Evolutionary conservation across 2,888 invertebrate species (phyloP), one percentile per base, ranked within the genome.

Genomic region (Hydrotaea diabolus): DNA sequence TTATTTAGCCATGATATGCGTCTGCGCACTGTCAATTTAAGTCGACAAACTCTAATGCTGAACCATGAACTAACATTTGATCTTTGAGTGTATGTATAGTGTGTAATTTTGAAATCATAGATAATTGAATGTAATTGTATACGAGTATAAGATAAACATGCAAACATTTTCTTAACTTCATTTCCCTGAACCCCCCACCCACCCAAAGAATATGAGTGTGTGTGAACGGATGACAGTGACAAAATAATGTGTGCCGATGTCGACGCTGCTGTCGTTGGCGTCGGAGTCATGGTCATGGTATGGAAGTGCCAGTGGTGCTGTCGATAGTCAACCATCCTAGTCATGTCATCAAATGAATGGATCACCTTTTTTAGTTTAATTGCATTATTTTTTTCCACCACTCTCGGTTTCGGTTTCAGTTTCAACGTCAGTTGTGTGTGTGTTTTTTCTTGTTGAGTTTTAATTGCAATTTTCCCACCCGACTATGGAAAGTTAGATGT

Each of bases 121-220:
- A 69, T 69, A 69, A 69, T 69, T 21, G 69, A 46, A 43, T 69
- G 43, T 69, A 69, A 69, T 69, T 69, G 69, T 69, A 36, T 66
- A 17, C 1, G 13, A 49, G n/a, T 7, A 49, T 46, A 69, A 21
- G 66, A 66, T 43, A 66, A 66, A 66, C 66, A 66, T 9, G 46
- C 69, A 46, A 69, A 69, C 69, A 69, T 39, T 69, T 69, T 46
- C 69, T 69, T 46, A 3, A 46, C 17, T 13, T 69, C 13, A 69
- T 31, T 43, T 69, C 11, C 13, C 39, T 9, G 4, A 15, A 23
- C n/a, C 69, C n/a, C n/a, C n/a, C n/a, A n/a, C n/a, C n/a, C n/a
- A n/a, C n/a, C n/a, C n/a, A n/a, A n/a, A n/a, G 23, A 2, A n/a
- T 49, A n/a, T 49, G 15, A 2, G 1, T 11, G n/a, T 62, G 13